A percentile compares a stretch with the other conserved stretches of the same genome.
Conservation (phyloP, 2,888 invertebrate species). For the Dolomedes plantarius region DNA sequence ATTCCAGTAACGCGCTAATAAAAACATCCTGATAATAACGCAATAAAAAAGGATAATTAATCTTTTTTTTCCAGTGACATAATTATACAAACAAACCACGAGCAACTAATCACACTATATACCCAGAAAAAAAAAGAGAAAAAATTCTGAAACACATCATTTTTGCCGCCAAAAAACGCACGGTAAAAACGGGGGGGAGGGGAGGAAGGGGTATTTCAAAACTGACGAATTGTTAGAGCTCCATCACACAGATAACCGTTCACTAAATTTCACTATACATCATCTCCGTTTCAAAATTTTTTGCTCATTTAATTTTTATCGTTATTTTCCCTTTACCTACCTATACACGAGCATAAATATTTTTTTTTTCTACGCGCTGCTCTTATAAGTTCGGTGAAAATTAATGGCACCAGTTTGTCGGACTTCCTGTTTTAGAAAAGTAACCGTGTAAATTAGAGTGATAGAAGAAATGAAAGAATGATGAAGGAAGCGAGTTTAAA, state of each 20-base stretch:
- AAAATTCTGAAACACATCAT: constrained; percentile 1
- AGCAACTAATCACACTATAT: neutral
- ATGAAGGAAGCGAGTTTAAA: constrained; percentile 28
- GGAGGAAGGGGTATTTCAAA: constrained; percentile 19
- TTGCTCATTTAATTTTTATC: constrained; percentile 71
- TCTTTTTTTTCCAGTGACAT: neutral
- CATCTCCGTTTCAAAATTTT: constrained; percentile 40
- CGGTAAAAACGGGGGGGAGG: neutral
- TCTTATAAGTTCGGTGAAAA: constrained; percentile 68
- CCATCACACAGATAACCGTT: constrained; percentile 60
- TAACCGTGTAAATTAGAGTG: constrained; percentile 71
- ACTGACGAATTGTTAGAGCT: constrained; percentile 53
- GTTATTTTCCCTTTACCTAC: constrained; percentile 63
- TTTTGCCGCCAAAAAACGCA: constrained; percentile 1
- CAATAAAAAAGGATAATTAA: neutral
- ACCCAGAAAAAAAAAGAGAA: neutral
- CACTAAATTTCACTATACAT: constrained; percentile 63
- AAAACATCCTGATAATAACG: neutral
- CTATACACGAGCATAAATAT: constrained; percentile 47
- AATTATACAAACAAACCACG: constrained; percentile 16
- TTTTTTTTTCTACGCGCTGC: constrained; percentile 19
- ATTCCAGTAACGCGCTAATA: neutral
- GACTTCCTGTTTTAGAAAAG: constrained; percentile 70
- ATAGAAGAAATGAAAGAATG: constrained; percentile 67
- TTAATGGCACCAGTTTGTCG: constrained; percentile 71